Conservation (phyloP, 1,140 invertebrate species). For the Cyphomyrmex costatus region DNA sequence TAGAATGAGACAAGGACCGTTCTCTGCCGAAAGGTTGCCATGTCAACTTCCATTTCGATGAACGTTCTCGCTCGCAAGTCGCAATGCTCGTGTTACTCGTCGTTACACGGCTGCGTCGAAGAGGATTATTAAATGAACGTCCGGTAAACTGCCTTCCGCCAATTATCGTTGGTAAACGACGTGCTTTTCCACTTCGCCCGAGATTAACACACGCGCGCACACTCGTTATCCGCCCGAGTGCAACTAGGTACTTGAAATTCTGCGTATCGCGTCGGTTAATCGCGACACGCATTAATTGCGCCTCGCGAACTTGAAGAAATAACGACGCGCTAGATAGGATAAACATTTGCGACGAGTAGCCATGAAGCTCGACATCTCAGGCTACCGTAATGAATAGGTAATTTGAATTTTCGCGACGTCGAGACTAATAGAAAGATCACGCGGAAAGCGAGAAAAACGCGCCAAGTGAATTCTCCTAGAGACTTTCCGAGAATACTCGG, state of each 20-base stretch:
- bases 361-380: neutral
- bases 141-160: constrained; percentile 31
- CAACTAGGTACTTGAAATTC: constrained; percentile 19
- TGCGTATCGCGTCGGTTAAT: constrained; percentile 39
- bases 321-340: neutral
- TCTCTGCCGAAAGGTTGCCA: constrained; percentile 1
- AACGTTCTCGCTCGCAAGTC: constrained; percentile 20
- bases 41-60: constrained; percentile 31
- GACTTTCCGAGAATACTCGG: constrained; percentile 49
- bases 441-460: constrained; percentile 27
- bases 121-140: constrained; percentile 57
- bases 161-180: constrained; percentile 45
- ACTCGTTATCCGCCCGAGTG: constrained; percentile 27
- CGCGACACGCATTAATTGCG: constrained; percentile 39
- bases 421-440: constrained; percentile 10
- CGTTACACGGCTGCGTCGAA: constrained; percentile 32
- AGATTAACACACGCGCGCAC: constrained; percentile 36
- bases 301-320: neutral
- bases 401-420: constrained; percentile 6
- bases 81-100: neutral
- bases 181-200: constrained; percentile 15
- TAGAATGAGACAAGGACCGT: constrained; percentile 31
- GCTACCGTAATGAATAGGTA: neutral
- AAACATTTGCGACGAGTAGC: constrained; percentile 2
- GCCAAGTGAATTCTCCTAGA: neutral